Base-by-base conservation (phyloP, 1,140 invertebrate species). In the Heliconius melpomene region DNA sequence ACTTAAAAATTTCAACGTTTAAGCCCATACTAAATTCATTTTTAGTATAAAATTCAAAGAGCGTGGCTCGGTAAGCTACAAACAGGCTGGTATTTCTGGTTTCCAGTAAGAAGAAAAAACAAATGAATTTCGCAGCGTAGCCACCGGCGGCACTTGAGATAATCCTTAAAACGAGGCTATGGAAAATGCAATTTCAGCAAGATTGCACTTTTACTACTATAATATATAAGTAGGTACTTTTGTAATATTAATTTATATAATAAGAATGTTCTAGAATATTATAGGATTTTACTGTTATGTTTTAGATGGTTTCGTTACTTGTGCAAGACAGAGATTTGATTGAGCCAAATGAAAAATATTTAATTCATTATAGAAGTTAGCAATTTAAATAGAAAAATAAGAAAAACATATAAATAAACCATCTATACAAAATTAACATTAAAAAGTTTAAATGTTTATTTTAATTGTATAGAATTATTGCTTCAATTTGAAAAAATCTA, bases 11-110 rank as follows among this genome's bases (percentile, higher is more conserved):
- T 77, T 70, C 54, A 78, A 60, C 72, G 23, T 13, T 79, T 20
- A 79, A 74, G 78, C 73, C 75, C 75, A 6, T 77, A 75, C 74
- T 77, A 80, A 80, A 77, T 80, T 80, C 75, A 80, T 80, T 80
- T 74, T 80, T 72, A 72, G 54, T 36, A 74, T 54, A 80, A 80
- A 80, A 80, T 80, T 80, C 75, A 60, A 72, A 66, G 74, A 80
- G 75, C 79, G 79, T 76, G 29, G 66, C n/a, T 36, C 77, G 70
- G 79, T 81, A 75, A 85, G 78, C 72, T 85, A 81, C 82, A 80
- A 83, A 81, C 79, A 75, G 79, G 79, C 66, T 75, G 75, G 82
- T 82, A 80, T 79, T 81, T 80, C 79, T 77, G 73, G 72, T 83
- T 80, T 75, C 72, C 46, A 77, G 78, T 74, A 78, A 78, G 75